phyloP scores from a whole-genome alignment of 2,888 invertebrate genomes.

The Tenthredo notha region DNA sequence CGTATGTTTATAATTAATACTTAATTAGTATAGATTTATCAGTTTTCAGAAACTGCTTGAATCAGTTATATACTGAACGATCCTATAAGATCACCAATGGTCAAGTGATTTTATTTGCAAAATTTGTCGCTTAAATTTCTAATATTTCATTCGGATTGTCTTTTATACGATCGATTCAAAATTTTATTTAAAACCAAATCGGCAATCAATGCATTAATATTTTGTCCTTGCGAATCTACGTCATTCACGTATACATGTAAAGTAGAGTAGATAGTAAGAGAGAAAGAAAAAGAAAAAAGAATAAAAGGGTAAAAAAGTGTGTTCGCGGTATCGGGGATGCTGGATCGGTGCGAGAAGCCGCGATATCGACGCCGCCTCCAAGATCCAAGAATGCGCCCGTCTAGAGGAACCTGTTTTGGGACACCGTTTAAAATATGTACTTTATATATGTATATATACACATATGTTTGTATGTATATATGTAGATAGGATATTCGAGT shows the following conservation, averaged over 20 bases:
- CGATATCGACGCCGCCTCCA: slow-evolving; percentile 39
- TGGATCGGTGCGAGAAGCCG: slow-evolving; percentile 13
- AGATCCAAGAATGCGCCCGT: slow-evolving; percentile 45
- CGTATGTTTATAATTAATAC: neutral
- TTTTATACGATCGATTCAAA: neutral
- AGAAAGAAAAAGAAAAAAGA: neutral
- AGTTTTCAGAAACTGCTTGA: neutral
- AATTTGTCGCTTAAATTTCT: neutral
- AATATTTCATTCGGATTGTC: no score
- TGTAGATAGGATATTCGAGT: neutral
- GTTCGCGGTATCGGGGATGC: slow-evolving; percentile 1
- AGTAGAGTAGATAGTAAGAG: neutral
- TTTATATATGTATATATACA: neutral
- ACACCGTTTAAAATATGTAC: slow-evolving; percentile 28
- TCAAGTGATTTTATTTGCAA: neutral
- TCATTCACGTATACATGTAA: neutral
- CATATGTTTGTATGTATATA: neutral
- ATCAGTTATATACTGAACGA: neutral
- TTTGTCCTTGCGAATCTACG: neutral
- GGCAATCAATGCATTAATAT: neutral
- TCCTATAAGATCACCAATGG: neutral
- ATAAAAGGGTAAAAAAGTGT: neutral
- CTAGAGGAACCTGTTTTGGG: slow-evolving; percentile 44
- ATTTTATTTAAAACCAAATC: neutral
- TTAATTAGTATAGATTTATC: neutral